These are phyloP conservation scores for Limenitis camilla DNA, from an alignment of 2,888 invertebrate genomes.

Conservation along the genomic window DNA sequence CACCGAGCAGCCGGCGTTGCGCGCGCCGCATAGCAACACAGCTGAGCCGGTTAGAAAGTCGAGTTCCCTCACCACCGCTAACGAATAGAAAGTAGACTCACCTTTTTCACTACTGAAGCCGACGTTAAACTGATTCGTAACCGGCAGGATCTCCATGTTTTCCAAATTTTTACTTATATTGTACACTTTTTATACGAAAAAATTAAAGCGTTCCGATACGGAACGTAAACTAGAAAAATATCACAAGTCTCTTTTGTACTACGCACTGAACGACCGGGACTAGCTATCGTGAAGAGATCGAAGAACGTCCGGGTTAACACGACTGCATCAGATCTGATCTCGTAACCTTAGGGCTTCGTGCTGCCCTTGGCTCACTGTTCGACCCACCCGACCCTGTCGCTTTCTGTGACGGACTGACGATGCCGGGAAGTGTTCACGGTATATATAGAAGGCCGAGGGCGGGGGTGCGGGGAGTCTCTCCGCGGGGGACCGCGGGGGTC, in stretches of 20 bases:
- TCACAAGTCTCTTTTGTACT: conserved; percentile 75
- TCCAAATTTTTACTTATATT: conserved; percentile 74
- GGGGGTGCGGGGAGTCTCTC: conserved; percentile 53
- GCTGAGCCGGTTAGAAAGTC: conserved; percentile 58
- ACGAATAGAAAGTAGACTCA: conserved; percentile 71
- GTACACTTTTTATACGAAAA: conserved; percentile 65
- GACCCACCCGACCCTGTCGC: conserved; percentile 70
- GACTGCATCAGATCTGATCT: conserved; percentile 73
- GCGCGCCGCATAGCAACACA: conserved; percentile 70
- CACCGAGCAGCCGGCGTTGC: no score
- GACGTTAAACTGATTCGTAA: conserved; percentile 83
- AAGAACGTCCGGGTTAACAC: conserved; percentile 62
- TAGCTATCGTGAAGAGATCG: conserved; percentile 65
- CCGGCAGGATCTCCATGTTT: conserved; percentile 87
- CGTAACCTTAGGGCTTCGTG: conserved; percentile 71
- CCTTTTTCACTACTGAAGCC: conserved; percentile 85
- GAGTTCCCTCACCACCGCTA: conserved; percentile 42
- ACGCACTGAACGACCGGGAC: conserved; percentile 65
- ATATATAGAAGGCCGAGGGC: conserved; percentile 66
- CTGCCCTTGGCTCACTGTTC: conserved; percentile 60
- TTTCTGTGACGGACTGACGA: conserved; percentile 70
- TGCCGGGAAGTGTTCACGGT: conserved; percentile 47
- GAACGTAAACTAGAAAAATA: conserved; percentile 71
- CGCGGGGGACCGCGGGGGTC: conserved; percentile 58
- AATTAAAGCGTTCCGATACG: conserved; percentile 59